A percentile compares a stretch with the other conserved stretches of the same genome.
Evolutionary conservation across 2,113 vertebrate species (phyloP).

Genomic region (Macaca mulatta): DNA sequence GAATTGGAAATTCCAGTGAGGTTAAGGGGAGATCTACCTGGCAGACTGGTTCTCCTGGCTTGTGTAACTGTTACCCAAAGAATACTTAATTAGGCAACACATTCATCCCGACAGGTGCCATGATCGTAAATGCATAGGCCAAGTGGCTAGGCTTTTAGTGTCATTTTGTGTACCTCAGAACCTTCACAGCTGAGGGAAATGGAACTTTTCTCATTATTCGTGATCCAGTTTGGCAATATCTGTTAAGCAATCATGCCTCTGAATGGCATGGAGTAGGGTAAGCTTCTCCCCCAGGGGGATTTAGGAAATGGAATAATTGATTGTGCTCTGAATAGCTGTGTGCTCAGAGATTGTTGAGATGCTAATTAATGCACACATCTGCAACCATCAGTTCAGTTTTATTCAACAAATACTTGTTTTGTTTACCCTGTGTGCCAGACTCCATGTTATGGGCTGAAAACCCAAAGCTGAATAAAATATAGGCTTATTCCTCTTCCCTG

Average conservation of each 20-base stretch:
- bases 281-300: not conserved
- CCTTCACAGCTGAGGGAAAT: constrained; percentile 38
- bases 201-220: not conserved
- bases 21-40: constrained; percentile 5
- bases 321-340: not conserved
- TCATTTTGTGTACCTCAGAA: constrained; percentile 53
- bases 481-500: not conserved
- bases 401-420: not conserved
- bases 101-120: not conserved
- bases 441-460: not conserved
- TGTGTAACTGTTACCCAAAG: not conserved
- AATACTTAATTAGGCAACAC: constrained; percentile 30
- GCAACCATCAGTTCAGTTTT: constrained; percentile 24
- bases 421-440: not conserved
- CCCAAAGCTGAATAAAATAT: not conserved
- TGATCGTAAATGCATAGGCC: not conserved
- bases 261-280: not conserved
- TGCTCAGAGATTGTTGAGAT: not conserved
- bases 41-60: not conserved
- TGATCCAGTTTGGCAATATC: not conserved
- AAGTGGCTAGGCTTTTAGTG: not conserved
- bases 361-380: constrained; percentile 45
- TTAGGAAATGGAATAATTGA: constrained; percentile 51
- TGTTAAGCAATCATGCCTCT: not conserved
- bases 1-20: constrained; percentile 56